These are phyloP conservation scores for Macrosteles quadrilineatus DNA, from an alignment of 1,140 invertebrate genomes.

Conservation along the genomic window DNA sequence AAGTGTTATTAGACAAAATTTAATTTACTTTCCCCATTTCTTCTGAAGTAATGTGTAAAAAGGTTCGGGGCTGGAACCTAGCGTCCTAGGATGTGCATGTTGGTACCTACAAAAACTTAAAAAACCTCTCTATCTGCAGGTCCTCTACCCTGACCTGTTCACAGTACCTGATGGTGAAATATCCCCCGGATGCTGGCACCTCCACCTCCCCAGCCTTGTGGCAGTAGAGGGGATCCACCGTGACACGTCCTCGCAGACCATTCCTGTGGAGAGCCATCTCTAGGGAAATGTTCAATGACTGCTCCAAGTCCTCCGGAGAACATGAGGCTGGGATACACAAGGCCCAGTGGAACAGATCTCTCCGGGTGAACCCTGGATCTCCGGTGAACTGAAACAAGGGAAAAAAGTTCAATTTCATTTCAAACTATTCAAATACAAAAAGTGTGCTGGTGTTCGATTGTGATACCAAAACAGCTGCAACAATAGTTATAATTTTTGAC, in stretches of 20 bases:
- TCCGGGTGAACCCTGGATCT: conserved; percentile 6
- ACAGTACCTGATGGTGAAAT: background rate
- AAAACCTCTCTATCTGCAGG: too few species aligned
- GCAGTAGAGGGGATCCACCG: background rate
- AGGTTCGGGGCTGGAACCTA: too few species aligned
- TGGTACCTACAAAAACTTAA: too few species aligned
- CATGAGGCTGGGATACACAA: conserved; percentile 61
- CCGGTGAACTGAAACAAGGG: conserved; percentile 11
- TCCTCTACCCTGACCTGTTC: too few species aligned
- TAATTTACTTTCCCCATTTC: too few species aligned
- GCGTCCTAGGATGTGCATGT: too few species aligned
- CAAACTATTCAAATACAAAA: too few species aligned
- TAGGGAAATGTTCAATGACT: conserved; percentile 47
- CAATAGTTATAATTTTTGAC: too few species aligned
- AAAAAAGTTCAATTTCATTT: background rate
- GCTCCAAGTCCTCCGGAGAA: conserved; percentile 55
- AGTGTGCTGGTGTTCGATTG: too few species aligned
- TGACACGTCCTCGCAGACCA: background rate
- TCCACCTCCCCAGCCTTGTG: background rate
- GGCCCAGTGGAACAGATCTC: conserved; percentile 52
- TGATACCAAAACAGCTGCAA: too few species aligned
- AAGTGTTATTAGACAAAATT: too few species aligned
- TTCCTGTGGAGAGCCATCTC: background rate
- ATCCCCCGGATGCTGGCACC: background rate
- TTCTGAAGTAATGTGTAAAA: too few species aligned